These are phyloP conservation scores for Pelobates cultripes DNA, from an alignment of 2,797 vertebrate genomes.

Conservation along the genomic window DNA sequence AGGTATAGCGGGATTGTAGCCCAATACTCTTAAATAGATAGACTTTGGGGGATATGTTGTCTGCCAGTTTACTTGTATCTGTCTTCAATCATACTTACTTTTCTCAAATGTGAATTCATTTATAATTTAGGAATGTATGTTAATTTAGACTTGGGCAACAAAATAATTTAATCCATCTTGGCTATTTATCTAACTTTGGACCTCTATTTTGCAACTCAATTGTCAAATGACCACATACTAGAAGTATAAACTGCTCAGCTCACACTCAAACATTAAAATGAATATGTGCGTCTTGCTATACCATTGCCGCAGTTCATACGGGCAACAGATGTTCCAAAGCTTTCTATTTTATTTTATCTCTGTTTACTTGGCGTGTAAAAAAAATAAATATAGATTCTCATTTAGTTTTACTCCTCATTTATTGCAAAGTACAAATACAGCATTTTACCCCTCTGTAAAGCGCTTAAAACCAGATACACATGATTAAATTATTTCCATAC, in stretches of 20 bases:
- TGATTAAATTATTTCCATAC: constrained; percentile 29
- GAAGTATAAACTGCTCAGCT: not conserved
- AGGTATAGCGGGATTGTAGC: too few species aligned
- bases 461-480: constrained; percentile 7
- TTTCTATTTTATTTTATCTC: constrained; percentile 27
- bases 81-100: too few species aligned
- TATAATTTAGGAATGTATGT: too few species aligned
- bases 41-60: too few species aligned
- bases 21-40: too few species aligned
- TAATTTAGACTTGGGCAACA: too few species aligned
- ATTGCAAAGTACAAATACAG: constrained; percentile 23
- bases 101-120: too few species aligned
- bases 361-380: constrained; percentile 40
- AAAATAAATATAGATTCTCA: constrained; percentile 38
- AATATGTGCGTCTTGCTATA: not conserved
- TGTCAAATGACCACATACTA: too few species aligned
- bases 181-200: too few species aligned
- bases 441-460: constrained; percentile 25
- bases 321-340: constrained; percentile 28
- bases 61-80: too few species aligned
- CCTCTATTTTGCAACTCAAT: too few species aligned
- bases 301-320: constrained; percentile 12
- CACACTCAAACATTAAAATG: not conserved
- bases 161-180: too few species aligned
- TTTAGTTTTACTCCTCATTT: constrained; percentile 36